Percentiles rank a stretch among this genome's conserved stretches.
Conservation (phyloP, 2,888 invertebrate genomes). For the Parthenolecanium corni region DNA sequence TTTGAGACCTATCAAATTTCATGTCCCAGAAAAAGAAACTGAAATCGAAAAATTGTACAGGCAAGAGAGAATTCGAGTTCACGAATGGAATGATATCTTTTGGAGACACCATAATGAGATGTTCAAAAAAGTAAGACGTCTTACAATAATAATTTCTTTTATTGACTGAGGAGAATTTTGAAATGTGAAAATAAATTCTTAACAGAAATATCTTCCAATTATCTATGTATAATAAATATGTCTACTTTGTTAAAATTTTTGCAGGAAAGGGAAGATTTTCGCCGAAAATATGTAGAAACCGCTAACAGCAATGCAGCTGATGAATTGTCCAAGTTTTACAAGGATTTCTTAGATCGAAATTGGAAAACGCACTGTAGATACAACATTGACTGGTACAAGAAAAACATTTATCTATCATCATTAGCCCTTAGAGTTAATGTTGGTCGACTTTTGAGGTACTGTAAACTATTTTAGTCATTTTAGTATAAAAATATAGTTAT, state of each 20-base stretch:
- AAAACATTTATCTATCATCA: constrained; percentile 46
- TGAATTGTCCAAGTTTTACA: constrained; percentile 81
- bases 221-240: neutral
- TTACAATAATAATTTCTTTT: constrained; percentile 23
- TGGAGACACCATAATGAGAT: constrained; percentile 69
- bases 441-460: constrained; percentile 12
- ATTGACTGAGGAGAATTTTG: too few relatives aligned
- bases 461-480: neutral
- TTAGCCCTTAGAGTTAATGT: constrained; percentile 19
- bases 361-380: constrained; percentile 62
- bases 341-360: constrained; percentile 70
- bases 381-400: constrained; percentile 73
- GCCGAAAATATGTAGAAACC: constrained; percentile 34
- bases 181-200: too few relatives aligned
- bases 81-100: constrained; percentile 73
- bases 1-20: constrained; percentile 58
- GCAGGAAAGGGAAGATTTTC: constrained; percentile 40
- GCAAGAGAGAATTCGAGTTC: constrained; percentile 53
- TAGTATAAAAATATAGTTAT: neutral
- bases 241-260: neutral
- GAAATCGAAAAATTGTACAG: constrained; percentile 52
- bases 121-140: constrained; percentile 52
- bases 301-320: constrained; percentile 51
- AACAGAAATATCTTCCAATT: neutral
- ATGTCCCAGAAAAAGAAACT: constrained; percentile 53